Conservation (phyloP, 2,888 invertebrate species). For the Stenodera caucasica region DNA sequence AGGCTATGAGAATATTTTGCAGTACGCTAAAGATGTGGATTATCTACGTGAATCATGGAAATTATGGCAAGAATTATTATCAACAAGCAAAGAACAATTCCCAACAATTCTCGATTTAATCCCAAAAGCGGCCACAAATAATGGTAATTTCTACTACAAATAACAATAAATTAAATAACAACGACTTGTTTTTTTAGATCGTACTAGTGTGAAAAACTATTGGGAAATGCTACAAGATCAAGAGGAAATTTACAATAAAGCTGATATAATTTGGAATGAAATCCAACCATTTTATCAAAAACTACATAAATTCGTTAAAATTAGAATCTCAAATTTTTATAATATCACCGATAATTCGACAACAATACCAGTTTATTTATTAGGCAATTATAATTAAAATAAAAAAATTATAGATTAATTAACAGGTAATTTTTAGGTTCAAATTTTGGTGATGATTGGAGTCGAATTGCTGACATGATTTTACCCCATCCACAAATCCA, state of each 20-base stretch:
- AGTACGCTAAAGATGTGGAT: conserved; percentile 34
- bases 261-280: conserved; percentile 60
- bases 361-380: conserved; percentile 58
- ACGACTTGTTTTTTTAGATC: conserved; percentile 44
- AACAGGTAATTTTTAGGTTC: conserved; percentile 53
- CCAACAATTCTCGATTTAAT: conserved; percentile 37
- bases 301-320: conserved; percentile 60
- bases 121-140: conserved; percentile 39
- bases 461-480: conserved; percentile 59
- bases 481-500: conserved; percentile 58
- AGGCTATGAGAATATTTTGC: conserved; percentile 37
- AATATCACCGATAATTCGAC: conserved; percentile 51
- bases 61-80: conserved; percentile 39
- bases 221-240: conserved; percentile 62
- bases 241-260: conserved; percentile 58
- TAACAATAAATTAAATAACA: background rate
- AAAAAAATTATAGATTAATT: conserved; percentile 40
- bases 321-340: conserved; percentile 57
- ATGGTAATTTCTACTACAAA: conserved; percentile 36
- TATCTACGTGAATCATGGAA: conserved; percentile 39
- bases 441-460: conserved; percentile 63
- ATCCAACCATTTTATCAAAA: conserved; percentile 61
- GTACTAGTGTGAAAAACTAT: conserved; percentile 58
- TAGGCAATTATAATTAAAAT: too few species aligned
- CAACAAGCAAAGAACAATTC: conserved; percentile 31